phyloP scores from a whole-genome alignment of 2,888 invertebrate genomes.

The Conistra vaccinii region DNA sequence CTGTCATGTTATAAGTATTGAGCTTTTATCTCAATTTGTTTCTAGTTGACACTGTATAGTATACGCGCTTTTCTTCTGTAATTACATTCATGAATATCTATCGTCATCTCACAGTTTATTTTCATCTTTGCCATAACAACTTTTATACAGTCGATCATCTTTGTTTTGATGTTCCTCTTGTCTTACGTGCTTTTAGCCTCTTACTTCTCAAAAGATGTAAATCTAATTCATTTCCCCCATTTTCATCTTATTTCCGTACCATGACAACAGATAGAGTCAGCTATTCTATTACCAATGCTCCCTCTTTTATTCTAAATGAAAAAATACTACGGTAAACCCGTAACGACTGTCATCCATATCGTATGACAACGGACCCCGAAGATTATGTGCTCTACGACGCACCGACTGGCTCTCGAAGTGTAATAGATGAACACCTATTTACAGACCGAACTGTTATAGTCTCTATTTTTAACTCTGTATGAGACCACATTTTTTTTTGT shows the following conservation, averaged over 20 bases:
- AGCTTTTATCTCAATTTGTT: not conserved
- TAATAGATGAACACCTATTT: not conserved
- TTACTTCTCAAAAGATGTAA: not conserved
- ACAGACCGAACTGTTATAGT: not conserved
- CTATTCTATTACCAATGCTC: not conserved
- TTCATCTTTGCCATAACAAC: not conserved
- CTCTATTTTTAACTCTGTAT: constrained; percentile 4
- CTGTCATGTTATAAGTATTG: too few relatives aligned
- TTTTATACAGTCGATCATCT: not conserved
- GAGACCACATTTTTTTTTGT: not conserved
- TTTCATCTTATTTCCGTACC: not conserved
- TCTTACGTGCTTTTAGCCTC: not conserved
- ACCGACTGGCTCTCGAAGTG: not conserved
- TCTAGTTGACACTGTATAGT: not conserved
- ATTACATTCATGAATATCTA: not conserved
- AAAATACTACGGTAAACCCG: not conserved
- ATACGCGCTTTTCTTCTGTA: not conserved
- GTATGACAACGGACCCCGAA: not conserved
- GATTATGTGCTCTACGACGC: not conserved
- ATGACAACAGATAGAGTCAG: not conserved
- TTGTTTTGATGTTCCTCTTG: not conserved
- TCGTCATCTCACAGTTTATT: not conserved
- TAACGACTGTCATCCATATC: constrained; percentile 5
- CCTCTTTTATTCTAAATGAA: not conserved
- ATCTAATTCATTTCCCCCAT: not conserved